A percentile compares a stretch with the other conserved stretches of the same genome.
phyloP scores from a whole-genome alignment of 2,797 vertebrate genomes.

The Zenarchopterus dispar region DNA sequence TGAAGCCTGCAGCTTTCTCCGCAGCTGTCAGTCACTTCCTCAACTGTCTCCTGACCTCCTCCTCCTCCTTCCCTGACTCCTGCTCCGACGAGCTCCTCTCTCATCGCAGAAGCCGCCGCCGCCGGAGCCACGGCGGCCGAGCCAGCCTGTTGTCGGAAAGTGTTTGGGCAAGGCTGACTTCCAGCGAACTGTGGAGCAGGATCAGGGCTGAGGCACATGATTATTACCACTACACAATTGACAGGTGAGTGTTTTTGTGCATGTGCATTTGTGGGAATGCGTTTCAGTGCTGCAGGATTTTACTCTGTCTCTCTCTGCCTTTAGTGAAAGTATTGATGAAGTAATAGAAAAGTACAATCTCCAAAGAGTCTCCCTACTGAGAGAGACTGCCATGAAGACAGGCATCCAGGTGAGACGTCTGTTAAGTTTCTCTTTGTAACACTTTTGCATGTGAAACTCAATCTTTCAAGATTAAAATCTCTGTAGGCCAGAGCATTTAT shows the following conservation, averaged over 20 bases:
- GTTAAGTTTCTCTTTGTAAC: too few species aligned
- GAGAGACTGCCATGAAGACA: slow-evolving; percentile 92
- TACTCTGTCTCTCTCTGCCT: slow-evolving; percentile 40
- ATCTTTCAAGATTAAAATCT: background rate
- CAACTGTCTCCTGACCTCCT: slow-evolving; percentile 94
- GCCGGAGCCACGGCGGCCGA: slow-evolving; percentile 86
- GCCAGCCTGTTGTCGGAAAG: slow-evolving; percentile 73
- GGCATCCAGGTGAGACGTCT: slow-evolving; percentile 89
- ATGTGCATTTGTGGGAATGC: slow-evolving; percentile 13
- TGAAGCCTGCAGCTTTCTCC: slow-evolving; percentile 92
- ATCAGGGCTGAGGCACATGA: slow-evolving; percentile 88
- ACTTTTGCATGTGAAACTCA: background rate
- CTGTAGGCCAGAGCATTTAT: background rate
- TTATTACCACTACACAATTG: slow-evolving; percentile 88
- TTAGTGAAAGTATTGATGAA: slow-evolving; percentile 89
- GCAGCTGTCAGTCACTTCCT: slow-evolving; percentile 96
- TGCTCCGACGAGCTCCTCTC: slow-evolving; percentile 86
- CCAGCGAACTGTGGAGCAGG: slow-evolving; percentile 89
- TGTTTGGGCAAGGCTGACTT: slow-evolving; percentile 88
- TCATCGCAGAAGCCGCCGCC: slow-evolving; percentile 89
- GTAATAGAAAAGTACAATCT: slow-evolving; percentile 85
- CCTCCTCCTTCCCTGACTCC: slow-evolving; percentile 85
- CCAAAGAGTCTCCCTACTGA: slow-evolving; percentile 92
- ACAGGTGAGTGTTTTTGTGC: slow-evolving; percentile 81
- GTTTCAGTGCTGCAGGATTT: slow-evolving; percentile 30